phyloP scores from a whole-genome alignment of 2,113 vertebrate species.

The Zosterops borbonicus region DNA sequence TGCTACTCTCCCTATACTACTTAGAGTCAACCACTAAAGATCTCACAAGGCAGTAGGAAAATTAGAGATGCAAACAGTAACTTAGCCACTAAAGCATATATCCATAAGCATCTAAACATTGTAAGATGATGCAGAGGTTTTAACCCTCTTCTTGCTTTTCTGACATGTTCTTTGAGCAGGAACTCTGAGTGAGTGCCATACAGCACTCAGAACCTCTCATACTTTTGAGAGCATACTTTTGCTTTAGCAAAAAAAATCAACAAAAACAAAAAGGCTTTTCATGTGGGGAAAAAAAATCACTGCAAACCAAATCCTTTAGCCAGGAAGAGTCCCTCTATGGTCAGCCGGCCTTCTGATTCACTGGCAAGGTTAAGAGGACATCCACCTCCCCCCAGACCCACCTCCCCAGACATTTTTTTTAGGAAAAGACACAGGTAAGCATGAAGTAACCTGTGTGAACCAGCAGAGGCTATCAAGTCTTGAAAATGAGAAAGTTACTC shows the following conservation, averaged over 20 bases:
- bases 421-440: background rate
- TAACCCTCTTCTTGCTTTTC: background rate
- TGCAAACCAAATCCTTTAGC: background rate
- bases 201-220: background rate
- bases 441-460: background rate
- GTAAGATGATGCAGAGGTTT: background rate
- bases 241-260: background rate
- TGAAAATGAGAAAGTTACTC: background rate
- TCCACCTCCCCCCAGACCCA: fast-evolving
- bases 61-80: background rate
- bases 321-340: background rate
- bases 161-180: background rate
- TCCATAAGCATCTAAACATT: background rate
- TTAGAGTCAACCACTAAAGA: background rate
- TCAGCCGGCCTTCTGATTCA: background rate
- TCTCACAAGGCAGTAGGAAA: background rate
- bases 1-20: background rate
- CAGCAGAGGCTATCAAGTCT: background rate
- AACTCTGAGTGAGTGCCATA: background rate
- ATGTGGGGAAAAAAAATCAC: background rate
- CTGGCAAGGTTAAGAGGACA: background rate
- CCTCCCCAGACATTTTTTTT: background rate
- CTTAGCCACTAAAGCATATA: background rate
- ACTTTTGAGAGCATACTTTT: background rate
- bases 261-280: background rate